phyloP scores from a whole-genome alignment of 2,888 invertebrate species.

The Neoaliturus tenellus region DNA sequence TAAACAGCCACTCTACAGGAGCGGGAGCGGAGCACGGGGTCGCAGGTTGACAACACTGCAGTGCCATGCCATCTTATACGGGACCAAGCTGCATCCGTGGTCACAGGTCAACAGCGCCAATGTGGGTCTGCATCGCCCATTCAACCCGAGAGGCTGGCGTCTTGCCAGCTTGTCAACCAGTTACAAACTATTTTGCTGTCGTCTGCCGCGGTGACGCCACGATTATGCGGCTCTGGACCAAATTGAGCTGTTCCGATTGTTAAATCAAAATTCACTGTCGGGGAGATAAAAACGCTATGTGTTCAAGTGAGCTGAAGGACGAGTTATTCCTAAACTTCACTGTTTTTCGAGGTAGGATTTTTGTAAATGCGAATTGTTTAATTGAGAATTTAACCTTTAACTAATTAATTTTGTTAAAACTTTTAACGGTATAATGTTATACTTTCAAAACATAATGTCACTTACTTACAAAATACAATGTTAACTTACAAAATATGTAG shows the following conservation, averaged over 20 bases:
- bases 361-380: no score
- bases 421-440: no score
- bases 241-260: slow-evolving; percentile 11
- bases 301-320: background rate
- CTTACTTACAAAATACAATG: no score
- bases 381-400: no score
- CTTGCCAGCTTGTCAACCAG: background rate
- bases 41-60: background rate
- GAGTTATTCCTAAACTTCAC: background rate
- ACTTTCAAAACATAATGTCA: no score
- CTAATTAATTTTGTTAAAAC: no score
- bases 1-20: background rate
- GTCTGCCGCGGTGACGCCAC: slow-evolving; percentile 4
- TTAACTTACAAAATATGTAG: no score
- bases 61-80: background rate
- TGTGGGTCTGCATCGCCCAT: background rate
- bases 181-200: slow-evolving; percentile 29
- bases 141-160: background rate
- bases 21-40: background rate
- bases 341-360: no score
- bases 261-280: background rate
- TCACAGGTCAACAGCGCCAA: background rate
- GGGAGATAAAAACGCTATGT: background rate
- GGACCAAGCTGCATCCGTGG: background rate
- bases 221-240: background rate